phyloP scores from a whole-genome alignment of 2,797 vertebrate genomes.

The Anolis apletophallus region DNA sequence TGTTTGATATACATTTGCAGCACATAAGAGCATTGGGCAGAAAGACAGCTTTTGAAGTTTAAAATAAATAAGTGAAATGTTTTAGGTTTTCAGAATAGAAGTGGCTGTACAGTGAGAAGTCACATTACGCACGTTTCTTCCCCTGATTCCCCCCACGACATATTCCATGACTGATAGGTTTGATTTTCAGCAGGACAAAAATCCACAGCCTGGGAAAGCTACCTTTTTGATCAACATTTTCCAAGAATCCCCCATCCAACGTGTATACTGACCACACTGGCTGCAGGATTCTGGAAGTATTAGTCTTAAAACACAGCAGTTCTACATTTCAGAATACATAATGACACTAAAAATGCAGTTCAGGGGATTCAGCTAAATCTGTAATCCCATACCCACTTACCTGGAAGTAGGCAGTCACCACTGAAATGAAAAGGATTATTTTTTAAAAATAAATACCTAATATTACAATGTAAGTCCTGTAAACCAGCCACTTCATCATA shows the following conservation, averaged over 20 bases:
- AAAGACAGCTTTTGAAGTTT: neutral
- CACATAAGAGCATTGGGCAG: conserved; percentile 67
- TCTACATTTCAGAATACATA: too few relatives aligned
- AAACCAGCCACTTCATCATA: too few relatives aligned
- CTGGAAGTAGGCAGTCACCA: too few relatives aligned
- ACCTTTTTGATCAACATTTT: too few relatives aligned
- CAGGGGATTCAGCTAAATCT: neutral
- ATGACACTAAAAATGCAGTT: conserved; percentile 15
- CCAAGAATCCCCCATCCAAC: too few relatives aligned
- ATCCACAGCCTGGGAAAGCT: too few relatives aligned
- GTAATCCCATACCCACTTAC: neutral
- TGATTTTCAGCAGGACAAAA: conserved; percentile 76
- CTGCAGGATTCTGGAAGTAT: too few relatives aligned
- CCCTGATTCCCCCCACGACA: neutral
- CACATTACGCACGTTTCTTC: neutral
- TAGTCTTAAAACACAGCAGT: too few relatives aligned
- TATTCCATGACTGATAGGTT: conserved; percentile 71
- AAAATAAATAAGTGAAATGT: conserved; percentile 39
- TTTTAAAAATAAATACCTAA: neutral
- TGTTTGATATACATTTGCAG: conserved; percentile 73
- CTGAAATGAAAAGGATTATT: neutral
- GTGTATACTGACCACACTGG: too few relatives aligned
- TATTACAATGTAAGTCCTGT: neutral
- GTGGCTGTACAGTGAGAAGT: conserved; percentile 78
- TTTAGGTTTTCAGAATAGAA: conserved; percentile 76